phyloP scores from a whole-genome alignment of 1,140 invertebrate genomes.

The Cylas formicarius region DNA sequence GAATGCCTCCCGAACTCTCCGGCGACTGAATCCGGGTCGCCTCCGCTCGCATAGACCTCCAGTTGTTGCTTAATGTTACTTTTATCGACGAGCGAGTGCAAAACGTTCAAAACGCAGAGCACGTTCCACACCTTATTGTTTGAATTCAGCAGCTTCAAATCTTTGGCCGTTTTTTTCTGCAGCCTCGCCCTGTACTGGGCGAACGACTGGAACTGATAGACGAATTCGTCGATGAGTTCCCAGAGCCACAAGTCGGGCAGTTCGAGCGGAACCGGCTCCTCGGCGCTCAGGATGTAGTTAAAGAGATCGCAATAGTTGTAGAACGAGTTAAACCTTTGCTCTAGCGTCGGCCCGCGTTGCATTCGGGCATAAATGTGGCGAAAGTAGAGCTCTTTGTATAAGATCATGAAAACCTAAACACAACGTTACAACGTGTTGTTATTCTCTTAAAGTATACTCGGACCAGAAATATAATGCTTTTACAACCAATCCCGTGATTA shows the following conservation, averaged over 20 bases:
- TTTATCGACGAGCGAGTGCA: slow-evolving; percentile 96
- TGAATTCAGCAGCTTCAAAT: slow-evolving; percentile 69
- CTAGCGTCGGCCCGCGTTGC: slow-evolving; percentile 76
- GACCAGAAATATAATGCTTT: too few relatives aligned
- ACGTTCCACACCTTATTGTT: slow-evolving; percentile 97
- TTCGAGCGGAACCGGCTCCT: slow-evolving; percentile 83
- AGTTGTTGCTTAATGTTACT: slow-evolving; percentile 97
- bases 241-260: slow-evolving; percentile 98
- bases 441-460: too few relatives aligned
- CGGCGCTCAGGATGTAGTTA: slow-evolving; percentile 88
- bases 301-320: slow-evolving; percentile 98
- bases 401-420: slow-evolving; percentile 74
- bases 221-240: slow-evolving; percentile 98
- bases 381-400: slow-evolving; percentile 97
- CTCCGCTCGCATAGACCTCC: slow-evolving; percentile 80
- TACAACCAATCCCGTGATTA: too few relatives aligned
- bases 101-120: slow-evolving; percentile 93
- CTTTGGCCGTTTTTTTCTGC: slow-evolving; percentile 74
- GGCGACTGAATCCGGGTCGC: slow-evolving; percentile 92
- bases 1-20: slow-evolving; percentile 94
- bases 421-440: too few relatives aligned
- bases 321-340: slow-evolving; percentile 92
- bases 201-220: slow-evolving; percentile 93
- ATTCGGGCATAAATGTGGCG: slow-evolving; percentile 93
- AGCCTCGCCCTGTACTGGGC: slow-evolving; percentile 87